Conservation (phyloP, 2,888 invertebrate species). For the Ctenicera cuprea region DNA sequence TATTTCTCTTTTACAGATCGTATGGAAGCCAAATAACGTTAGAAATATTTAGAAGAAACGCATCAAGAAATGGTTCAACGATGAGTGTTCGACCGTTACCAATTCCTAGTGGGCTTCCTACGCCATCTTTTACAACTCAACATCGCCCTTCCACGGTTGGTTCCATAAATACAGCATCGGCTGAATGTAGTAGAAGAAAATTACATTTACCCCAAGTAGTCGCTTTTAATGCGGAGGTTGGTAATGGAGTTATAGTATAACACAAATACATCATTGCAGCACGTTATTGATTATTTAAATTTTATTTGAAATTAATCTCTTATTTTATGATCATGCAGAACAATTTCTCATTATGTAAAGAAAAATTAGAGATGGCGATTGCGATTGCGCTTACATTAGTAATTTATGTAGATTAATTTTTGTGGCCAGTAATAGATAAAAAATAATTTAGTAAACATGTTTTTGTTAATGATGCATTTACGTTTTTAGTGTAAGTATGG, state of each 20-base stretch:
- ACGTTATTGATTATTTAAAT: constrained; percentile 34
- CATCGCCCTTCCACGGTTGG: constrained; percentile 82
- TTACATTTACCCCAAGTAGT: constrained; percentile 86
- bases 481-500: neutral
- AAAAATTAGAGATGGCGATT: neutral
- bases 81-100: constrained; percentile 58
- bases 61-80: constrained; percentile 71
- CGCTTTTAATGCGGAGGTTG: constrained; percentile 94
- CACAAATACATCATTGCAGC: constrained; percentile 13
- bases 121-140: constrained; percentile 65
- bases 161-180: constrained; percentile 79
- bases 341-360: neutral
- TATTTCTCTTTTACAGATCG: constrained; percentile 74
- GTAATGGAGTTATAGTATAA: constrained; percentile 89
- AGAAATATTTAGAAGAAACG: constrained; percentile 82
- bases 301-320: constrained; percentile 31
- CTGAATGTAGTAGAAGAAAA: constrained; percentile 76
- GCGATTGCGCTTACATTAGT: constrained; percentile 1
- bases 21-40: constrained; percentile 82
- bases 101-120: constrained; percentile 56
- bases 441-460: constrained; percentile 18
- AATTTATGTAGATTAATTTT: constrained; percentile 7
- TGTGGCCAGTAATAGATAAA: constrained; percentile 45
- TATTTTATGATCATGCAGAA: neutral
- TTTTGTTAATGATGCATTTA: constrained; percentile 13